These are phyloP conservation scores for Scelioninae gen. 2 DNA, from an alignment of 2,888 invertebrate species.

Conservation along the genomic window DNA sequence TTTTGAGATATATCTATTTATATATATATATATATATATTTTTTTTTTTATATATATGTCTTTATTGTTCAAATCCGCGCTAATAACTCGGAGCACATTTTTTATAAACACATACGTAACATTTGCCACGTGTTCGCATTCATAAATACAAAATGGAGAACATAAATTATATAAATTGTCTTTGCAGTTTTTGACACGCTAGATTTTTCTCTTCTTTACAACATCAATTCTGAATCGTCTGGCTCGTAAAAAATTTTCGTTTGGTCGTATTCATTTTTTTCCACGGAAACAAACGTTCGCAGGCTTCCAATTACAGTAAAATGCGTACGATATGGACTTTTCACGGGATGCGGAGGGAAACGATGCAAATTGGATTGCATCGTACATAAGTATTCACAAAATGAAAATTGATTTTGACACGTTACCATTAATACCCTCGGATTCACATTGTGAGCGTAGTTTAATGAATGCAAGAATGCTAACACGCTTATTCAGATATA, in stretches of 20 bases:
- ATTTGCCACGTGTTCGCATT: conserved; percentile 6
- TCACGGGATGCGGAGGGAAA: conserved; percentile 58
- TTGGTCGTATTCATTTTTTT: conserved; percentile 55
- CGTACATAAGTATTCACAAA: conserved; percentile 73
- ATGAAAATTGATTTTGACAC: conserved; percentile 75
- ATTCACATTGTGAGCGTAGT: conserved; percentile 68
- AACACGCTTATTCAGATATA: conserved; percentile 51
- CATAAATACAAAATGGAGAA: conserved; percentile 17
- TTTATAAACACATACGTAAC: no score
- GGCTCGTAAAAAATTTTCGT: conserved; percentile 61
- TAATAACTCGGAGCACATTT: no score
- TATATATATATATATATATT: no score
- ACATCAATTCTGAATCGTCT: conserved; percentile 60
- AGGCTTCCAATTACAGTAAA: conserved; percentile 73
- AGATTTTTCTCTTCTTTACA: conserved; percentile 51
- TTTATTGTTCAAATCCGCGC: no score
- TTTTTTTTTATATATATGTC: no score
- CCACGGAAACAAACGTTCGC: conserved; percentile 67
- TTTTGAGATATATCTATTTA: no score
- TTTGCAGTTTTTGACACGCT: conserved; percentile 43
- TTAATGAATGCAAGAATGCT: conserved; percentile 73
- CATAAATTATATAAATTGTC: conserved; percentile 49
- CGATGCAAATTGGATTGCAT: conserved; percentile 72
- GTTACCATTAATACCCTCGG: conserved; percentile 72
- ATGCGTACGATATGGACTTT: conserved; percentile 63